Evolutionary conservation across 2,888 invertebrate genomes (phyloP).

Genomic region (Nephrotoma flavescens): DNA sequence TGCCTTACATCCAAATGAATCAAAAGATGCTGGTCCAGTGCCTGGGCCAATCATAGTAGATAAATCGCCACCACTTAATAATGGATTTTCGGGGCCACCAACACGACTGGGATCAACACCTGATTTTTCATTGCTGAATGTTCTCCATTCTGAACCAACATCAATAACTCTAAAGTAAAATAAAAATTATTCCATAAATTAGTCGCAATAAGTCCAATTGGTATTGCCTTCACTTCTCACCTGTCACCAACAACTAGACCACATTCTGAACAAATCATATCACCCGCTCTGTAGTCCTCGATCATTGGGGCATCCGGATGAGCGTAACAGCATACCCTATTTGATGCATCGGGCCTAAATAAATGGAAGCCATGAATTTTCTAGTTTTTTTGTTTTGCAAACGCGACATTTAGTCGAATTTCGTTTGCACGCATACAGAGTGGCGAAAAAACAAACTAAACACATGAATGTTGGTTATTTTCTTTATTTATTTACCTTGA

Average conservation of each 20-base stretch:
- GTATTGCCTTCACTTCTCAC: neutral
- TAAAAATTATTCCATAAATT: constrained; percentile 12
- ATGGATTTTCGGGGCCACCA: constrained; percentile 96
- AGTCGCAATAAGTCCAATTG: neutral
- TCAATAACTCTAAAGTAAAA: constrained; percentile 71
- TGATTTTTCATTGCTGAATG: constrained; percentile 96
- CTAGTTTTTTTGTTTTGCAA: neutral
- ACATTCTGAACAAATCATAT: constrained; percentile 98
- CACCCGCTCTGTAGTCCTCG: constrained; percentile 97
- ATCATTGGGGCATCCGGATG: constrained; percentile 94
- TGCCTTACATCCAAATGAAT: constrained; percentile 52
- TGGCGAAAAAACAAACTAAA: neutral
- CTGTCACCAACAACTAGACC: constrained; percentile 96
- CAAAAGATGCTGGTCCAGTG: constrained; percentile 69
- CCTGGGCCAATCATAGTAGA: constrained; percentile 86
- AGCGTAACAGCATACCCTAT: constrained; percentile 76
- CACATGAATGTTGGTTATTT: neutral
- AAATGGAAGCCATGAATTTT: neutral
- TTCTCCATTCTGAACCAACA: constrained; percentile 99
- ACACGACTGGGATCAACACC: constrained; percentile 98
- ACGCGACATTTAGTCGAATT: neutral
- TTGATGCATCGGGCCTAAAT: constrained; percentile 44
- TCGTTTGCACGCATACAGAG: neutral
- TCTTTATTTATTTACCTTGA: constrained; percentile 5
- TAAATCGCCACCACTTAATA: constrained; percentile 88